phyloP scores from a whole-genome alignment of 1,140 invertebrate species.

The Panagrolaimus sp. region DNA sequence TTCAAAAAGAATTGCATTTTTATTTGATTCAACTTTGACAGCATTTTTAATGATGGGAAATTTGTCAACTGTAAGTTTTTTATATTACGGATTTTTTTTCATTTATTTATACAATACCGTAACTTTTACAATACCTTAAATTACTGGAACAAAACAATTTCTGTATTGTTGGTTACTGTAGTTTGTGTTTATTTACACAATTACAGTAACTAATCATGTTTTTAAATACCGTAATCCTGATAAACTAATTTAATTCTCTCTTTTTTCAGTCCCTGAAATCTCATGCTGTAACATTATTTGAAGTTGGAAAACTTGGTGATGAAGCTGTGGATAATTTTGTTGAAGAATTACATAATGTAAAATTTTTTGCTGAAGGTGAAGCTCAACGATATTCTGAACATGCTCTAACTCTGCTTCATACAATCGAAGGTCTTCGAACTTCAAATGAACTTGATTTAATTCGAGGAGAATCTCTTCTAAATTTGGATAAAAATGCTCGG shows the following conservation, averaged over 20 bases:
- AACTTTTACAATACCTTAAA: too few relatives aligned
- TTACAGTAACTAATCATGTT: too few relatives aligned
- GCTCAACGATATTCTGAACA: conserved; percentile 86
- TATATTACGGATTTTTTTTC: too few relatives aligned
- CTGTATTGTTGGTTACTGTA: too few relatives aligned
- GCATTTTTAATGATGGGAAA: conserved; percentile 98
- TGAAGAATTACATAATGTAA: conserved; percentile 76
- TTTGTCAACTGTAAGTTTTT: conserved; percentile 67
- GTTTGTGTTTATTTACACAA: too few relatives aligned
- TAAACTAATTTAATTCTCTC: background rate
- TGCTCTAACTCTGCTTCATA: conserved; percentile 76
- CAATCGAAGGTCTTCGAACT: conserved; percentile 73
- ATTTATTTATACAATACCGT: too few relatives aligned
- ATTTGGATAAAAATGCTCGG: conserved; percentile 74
- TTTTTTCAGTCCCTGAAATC: conserved; percentile 76
- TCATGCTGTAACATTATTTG: conserved; percentile 94
- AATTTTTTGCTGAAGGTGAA: conserved; percentile 77
- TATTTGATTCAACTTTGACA: conserved; percentile 89
- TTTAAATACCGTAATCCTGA: background rate
- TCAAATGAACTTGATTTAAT: conserved; percentile 75
- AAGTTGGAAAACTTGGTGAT: conserved; percentile 85
- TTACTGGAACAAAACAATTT: too few relatives aligned
- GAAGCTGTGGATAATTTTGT: conserved; percentile 86
- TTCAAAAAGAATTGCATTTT: conserved; percentile 75
- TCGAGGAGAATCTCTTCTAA: conserved; percentile 81